phyloP scores from a whole-genome alignment of 2,888 invertebrate genomes.

The Agrilus biguttatus region DNA sequence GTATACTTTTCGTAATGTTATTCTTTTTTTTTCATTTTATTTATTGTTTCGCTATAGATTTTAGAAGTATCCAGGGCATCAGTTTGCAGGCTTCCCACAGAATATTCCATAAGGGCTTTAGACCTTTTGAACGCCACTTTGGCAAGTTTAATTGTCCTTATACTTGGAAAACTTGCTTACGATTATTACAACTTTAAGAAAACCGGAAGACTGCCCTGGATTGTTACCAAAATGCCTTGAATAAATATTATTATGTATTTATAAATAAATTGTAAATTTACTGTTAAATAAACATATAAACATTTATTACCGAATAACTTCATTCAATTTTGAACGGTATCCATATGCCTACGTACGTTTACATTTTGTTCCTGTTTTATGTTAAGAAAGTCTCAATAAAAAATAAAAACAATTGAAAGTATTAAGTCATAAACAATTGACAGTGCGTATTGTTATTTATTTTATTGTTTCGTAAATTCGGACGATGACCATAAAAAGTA shows the following conservation, averaged over 20 bases:
- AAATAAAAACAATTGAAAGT: too few species aligned
- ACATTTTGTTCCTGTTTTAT: too few species aligned
- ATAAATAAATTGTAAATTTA: too few species aligned
- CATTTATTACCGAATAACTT: too few species aligned
- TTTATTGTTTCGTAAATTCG: too few species aligned
- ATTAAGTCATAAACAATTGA: too few species aligned
- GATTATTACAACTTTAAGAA: conserved; percentile 72
- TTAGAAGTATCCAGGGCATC: conserved; percentile 51
- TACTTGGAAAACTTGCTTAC: conserved; percentile 60
- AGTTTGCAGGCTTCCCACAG: conserved; percentile 45
- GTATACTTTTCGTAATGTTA: conserved; percentile 1
- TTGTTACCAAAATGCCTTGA: conserved; percentile 64
- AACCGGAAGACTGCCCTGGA: conserved; percentile 70
- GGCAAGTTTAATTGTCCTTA: conserved; percentile 50
- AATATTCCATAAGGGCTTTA: conserved; percentile 47
- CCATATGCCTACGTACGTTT: too few species aligned
- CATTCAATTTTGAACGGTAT: too few species aligned
- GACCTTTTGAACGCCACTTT: conserved; percentile 61
- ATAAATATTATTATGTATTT: neutral
- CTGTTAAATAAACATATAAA: too few species aligned
- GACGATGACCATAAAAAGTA: too few species aligned
- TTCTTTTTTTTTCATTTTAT: conserved; percentile 14
- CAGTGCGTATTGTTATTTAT: too few species aligned
- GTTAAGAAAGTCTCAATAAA: too few species aligned
- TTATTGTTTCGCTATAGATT: conserved; percentile 40